A percentile compares a stretch with the other conserved stretches of the same genome.
Evolutionary conservation across 2,113 vertebrate species (phyloP).

Genomic region (Tonatia bakeri): DNA sequence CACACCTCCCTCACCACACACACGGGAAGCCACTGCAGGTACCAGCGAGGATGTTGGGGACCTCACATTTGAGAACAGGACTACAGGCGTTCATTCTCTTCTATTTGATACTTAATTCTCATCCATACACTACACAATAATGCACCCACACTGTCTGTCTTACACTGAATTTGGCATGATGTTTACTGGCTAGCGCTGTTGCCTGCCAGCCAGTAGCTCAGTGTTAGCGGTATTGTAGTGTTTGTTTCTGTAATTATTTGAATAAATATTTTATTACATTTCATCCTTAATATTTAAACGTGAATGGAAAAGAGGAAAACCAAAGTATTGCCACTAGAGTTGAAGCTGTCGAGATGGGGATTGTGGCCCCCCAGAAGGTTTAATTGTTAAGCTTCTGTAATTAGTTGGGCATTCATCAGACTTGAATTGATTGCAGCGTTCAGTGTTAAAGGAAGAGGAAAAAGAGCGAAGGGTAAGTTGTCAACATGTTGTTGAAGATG

Average conservation of each 20-base stretch:
- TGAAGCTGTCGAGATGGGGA: not conserved
- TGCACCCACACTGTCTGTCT: not conserved
- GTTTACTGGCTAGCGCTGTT: not conserved
- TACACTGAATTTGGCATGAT: not conserved
- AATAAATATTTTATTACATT: not conserved
- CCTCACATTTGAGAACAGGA: not conserved
- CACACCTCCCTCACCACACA: not conserved
- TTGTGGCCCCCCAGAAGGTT: not conserved
- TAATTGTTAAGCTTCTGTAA: not conserved
- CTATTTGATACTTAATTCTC: not conserved
- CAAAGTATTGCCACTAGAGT: not conserved
- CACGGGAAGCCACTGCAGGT: accelerated
- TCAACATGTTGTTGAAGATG: not conserved
- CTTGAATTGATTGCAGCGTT: not conserved
- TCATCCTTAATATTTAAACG: not conserved
- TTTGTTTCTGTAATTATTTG: not conserved
- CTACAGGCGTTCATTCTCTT: not conserved
- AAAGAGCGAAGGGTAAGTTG: not conserved
- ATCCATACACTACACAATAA: not conserved
- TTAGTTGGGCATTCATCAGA: not conserved
- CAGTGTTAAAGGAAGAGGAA: not conserved
- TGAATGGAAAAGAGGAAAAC: not conserved
- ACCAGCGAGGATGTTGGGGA: not conserved
- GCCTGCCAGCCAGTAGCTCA: not conserved
- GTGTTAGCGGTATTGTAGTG: not conserved